These are phyloP conservation scores for Pocillopora verrucosa DNA, from an alignment of 64 coral and sea anemone genomes.

Conservation along the genomic window DNA sequence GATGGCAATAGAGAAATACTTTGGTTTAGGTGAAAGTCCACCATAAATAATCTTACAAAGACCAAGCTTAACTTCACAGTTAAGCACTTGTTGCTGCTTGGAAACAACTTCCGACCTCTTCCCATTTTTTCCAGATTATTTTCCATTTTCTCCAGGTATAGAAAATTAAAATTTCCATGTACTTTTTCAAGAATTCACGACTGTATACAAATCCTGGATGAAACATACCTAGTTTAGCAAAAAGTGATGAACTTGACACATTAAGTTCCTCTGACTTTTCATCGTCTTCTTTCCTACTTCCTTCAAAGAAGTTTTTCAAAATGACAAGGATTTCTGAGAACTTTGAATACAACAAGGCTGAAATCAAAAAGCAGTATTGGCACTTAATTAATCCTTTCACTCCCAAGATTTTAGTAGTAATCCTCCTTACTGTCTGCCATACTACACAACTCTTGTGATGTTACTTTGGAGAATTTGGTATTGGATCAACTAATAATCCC, in stretches of 20 bases:
- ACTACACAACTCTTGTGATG: background rate
- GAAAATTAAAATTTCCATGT: too few relatives aligned
- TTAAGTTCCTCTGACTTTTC: background rate
- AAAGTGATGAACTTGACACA: conserved; percentile 3
- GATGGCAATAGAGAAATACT: too few relatives aligned
- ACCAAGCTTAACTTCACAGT: too few relatives aligned
- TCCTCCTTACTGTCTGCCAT: background rate
- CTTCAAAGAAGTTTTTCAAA: conserved; percentile 45
- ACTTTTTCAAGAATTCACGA: too few relatives aligned
- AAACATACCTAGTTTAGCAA: conserved; percentile 40
- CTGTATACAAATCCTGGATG: too few relatives aligned
- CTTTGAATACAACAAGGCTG: conserved; percentile 53
- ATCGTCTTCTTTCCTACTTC: conserved; percentile 6
- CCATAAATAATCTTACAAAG: too few relatives aligned
- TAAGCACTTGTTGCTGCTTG: too few relatives aligned
- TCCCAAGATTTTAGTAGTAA: background rate
- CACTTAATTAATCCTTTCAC: background rate
- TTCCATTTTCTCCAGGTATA: too few relatives aligned
- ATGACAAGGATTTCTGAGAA: conserved; percentile 37
- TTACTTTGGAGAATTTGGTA: background rate
- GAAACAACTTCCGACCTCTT: too few relatives aligned
- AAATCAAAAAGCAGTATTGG: background rate
- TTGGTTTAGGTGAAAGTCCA: too few relatives aligned
- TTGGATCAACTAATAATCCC: too few relatives aligned
- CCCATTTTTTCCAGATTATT: too few relatives aligned